Conservation (phyloP, 2,113 vertebrate genomes). For the Genyomyrus donnyi region DNA sequence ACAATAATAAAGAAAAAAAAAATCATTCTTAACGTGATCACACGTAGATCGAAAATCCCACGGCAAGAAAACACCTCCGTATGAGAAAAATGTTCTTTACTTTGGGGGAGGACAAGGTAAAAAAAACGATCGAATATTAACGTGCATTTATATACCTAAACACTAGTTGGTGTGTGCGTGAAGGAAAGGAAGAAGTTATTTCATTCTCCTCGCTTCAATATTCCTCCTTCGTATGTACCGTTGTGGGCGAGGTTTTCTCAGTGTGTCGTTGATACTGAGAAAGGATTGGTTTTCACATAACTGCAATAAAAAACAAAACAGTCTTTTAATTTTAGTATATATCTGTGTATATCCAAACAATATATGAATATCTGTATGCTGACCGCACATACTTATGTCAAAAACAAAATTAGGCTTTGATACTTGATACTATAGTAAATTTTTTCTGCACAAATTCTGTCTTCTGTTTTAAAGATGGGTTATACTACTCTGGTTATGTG, state of each 20-base stretch:
- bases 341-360: not conserved
- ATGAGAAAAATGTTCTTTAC: not conserved
- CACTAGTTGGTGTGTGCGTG: not conserved
- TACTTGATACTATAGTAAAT: too few relatives aligned
- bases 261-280: too few relatives aligned
- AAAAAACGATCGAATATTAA: not conserved
- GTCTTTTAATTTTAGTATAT: not conserved
- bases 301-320: too few relatives aligned
- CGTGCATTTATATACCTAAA: not conserved
- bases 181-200: not conserved
- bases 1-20: not conserved
- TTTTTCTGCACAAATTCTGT: not conserved
- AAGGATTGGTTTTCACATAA: too few relatives aligned
- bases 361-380: not conserved
- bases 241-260: not conserved
- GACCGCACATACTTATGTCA: not conserved
- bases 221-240: not conserved
- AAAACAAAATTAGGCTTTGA: not conserved
- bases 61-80: not conserved
- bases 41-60: not conserved
- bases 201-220: not conserved
- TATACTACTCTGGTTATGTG: too few relatives aligned
- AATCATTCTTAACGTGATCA: not conserved
- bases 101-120: not conserved
- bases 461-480: too few relatives aligned